Conservation (phyloP, 2,888 invertebrate species). For the Pyrgus malvae region DNA sequence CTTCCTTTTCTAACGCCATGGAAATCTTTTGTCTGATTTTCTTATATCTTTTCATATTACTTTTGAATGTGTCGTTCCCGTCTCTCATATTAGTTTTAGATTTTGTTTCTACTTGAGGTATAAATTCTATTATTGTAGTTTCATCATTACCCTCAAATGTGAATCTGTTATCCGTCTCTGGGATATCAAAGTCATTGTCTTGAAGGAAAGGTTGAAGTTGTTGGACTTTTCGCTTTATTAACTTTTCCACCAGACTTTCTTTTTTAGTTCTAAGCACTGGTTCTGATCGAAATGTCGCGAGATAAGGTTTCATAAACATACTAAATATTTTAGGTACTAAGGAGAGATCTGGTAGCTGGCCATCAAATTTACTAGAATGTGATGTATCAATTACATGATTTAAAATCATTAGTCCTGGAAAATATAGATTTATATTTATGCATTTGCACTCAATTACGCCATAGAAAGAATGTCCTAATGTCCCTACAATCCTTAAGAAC, state of each 20-base stretch:
- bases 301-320: conserved; percentile 43
- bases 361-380: conserved; percentile 10
- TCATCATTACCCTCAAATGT: conserved; percentile 46
- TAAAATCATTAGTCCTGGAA: not conserved
- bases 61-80: conserved; percentile 35
- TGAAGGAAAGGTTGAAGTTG: conserved; percentile 48
- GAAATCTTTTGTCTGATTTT: conserved; percentile 49
- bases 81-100: conserved; percentile 9
- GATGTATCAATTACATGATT: not conserved
- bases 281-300: conserved; percentile 29
- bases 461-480: too few relatives aligned
- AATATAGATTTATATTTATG: too few relatives aligned
- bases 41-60: conserved; percentile 49
- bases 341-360: conserved; percentile 33
- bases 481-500: too few relatives aligned
- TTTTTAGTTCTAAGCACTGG: conserved; percentile 15
- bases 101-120: conserved; percentile 34
- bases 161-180: conserved; percentile 34
- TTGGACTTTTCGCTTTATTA: conserved; percentile 45
- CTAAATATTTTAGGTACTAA: conserved; percentile 42
- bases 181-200: conserved; percentile 39
- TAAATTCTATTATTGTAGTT: conserved; percentile 55
- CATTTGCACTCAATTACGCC: too few relatives aligned
- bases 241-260: conserved; percentile 38
- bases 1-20: conserved; percentile 46